Evolutionary conservation across 2,797 vertebrate genomes (phyloP).

Genomic region (Chromis chromis): DNA sequence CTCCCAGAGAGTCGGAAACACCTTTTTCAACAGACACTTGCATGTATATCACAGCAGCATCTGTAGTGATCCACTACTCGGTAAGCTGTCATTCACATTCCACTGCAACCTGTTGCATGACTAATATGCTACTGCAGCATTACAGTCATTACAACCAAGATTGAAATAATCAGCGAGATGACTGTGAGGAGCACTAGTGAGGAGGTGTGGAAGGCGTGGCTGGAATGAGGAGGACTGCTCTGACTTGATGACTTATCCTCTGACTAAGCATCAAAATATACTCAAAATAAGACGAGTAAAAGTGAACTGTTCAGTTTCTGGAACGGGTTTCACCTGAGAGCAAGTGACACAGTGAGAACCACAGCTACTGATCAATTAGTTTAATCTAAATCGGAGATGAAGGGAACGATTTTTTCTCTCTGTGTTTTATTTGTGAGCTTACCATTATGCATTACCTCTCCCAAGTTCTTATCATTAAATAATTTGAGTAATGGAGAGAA

Average conservation of each 20-base stretch:
- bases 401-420: not conserved
- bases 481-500: constrained; percentile 34
- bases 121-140: constrained; percentile 40
- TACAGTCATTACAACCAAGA: constrained; percentile 47
- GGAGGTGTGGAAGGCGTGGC: constrained; percentile 54
- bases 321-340: constrained; percentile 40
- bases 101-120: constrained; percentile 68
- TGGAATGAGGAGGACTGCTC: constrained; percentile 37
- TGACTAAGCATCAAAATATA: constrained; percentile 21
- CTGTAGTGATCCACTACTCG: constrained; percentile 30
- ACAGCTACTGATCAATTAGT: constrained; percentile 14
- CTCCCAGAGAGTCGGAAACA: constrained; percentile 44
- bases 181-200: constrained; percentile 30
- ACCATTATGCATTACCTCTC: constrained; percentile 6
- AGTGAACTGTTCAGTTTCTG: not conserved
- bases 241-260: constrained; percentile 22
- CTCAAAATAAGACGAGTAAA: constrained; percentile 6
- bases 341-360: constrained; percentile 24
- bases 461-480: constrained; percentile 17
- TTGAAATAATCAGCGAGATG: constrained; percentile 32
- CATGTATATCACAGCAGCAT: constrained; percentile 39
- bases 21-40: constrained; percentile 20
- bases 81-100: constrained; percentile 52
- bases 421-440: constrained; percentile 32
- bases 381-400: constrained; percentile 15